Percentiles rank a stretch among this genome's conserved stretches.
Conservation (phyloP, 2,797 vertebrate genomes). For the Hoplostethus atlanticus region DNA sequence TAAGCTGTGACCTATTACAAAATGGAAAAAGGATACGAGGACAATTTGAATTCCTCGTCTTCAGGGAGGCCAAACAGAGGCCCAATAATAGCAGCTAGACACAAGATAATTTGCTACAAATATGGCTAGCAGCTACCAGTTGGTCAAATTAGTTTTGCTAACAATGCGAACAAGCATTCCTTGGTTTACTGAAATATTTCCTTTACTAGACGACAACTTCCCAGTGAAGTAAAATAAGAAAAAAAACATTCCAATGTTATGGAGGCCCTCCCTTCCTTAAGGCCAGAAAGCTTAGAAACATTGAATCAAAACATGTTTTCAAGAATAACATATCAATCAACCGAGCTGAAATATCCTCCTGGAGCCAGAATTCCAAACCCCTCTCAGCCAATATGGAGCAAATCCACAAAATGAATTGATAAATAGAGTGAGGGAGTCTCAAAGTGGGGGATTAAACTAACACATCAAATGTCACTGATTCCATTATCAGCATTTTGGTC, state of each 20-base stretch:
- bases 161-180: background rate
- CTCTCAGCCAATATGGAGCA: constrained; percentile 51
- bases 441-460: constrained; percentile 71
- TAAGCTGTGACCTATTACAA: background rate
- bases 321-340: constrained; percentile 56
- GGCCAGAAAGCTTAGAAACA: constrained; percentile 29
- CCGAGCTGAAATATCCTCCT: constrained; percentile 33
- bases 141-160: background rate
- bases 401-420: constrained; percentile 72
- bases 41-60: background rate
- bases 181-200: background rate
- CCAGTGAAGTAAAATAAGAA: constrained; percentile 1
- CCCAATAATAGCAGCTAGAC: background rate
- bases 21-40: background rate
- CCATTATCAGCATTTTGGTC: constrained; percentile 76
- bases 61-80: background rate
- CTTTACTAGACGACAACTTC: background rate
- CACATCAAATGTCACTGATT: constrained; percentile 76
- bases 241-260: background rate
- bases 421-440: constrained; percentile 64
- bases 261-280: background rate
- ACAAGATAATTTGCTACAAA: background rate
- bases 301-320: constrained; percentile 38
- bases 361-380: constrained; percentile 42
- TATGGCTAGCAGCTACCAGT: background rate